A percentile compares a stretch with the other conserved stretches of the same genome.
phyloP scores from a whole-genome alignment of 2,888 invertebrate genomes.

The Acanthoscelides obtectus region DNA sequence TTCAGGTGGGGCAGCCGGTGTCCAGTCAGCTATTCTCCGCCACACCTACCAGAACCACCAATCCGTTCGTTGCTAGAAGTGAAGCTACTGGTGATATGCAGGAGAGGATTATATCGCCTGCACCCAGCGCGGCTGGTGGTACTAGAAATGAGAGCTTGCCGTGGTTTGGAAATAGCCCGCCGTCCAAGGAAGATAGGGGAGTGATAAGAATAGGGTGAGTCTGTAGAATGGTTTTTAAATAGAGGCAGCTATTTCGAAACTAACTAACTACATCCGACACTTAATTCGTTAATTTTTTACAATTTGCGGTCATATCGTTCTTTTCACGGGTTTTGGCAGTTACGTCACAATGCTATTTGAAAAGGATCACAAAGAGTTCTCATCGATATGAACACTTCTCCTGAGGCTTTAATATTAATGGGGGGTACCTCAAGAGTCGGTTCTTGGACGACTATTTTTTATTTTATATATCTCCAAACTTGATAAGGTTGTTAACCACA shows the following conservation, averaged over 20 bases:
- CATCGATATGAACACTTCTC: too few relatives aligned
- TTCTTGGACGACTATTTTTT: too few relatives aligned
- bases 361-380: too few relatives aligned
- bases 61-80: constrained; percentile 8
- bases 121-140: background rate
- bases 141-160: constrained; percentile 19
- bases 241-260: background rate
- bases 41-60: constrained; percentile 3
- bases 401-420: too few relatives aligned
- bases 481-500: too few relatives aligned
- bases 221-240: background rate
- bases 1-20: constrained; percentile 42
- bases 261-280: background rate
- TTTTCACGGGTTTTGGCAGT: too few relatives aligned
- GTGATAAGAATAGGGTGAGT: constrained; percentile 1
- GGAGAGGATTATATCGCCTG: constrained; percentile 1
- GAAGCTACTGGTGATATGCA: constrained; percentile 1
- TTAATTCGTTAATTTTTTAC: too few relatives aligned
- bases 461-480: too few relatives aligned
- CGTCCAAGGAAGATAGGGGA: constrained; percentile 30
- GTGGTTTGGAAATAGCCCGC: constrained; percentile 41
- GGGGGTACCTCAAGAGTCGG: too few relatives aligned
- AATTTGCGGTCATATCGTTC: too few relatives aligned
- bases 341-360: too few relatives aligned
- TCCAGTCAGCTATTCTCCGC: constrained; percentile 38